Evolutionary conservation across 2,888 invertebrate genomes (phyloP).

Genomic region (Anticlea derivata): DNA sequence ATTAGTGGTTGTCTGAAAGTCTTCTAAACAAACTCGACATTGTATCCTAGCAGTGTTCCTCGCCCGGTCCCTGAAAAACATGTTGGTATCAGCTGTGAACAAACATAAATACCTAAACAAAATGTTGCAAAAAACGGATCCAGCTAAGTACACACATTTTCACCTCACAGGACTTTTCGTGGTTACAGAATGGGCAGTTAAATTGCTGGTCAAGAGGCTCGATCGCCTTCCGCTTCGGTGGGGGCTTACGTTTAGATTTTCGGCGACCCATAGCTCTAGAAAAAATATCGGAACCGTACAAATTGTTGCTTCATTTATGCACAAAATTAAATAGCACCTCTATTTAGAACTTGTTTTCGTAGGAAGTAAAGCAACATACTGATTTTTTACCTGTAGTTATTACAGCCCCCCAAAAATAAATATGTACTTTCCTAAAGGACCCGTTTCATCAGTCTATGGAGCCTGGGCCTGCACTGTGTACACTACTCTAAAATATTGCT

Average conservation of each 20-base stretch:
- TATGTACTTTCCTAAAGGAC: no score
- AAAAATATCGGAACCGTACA: background rate
- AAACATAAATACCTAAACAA: background rate
- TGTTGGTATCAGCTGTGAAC: background rate
- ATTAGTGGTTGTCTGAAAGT: slow-evolving; percentile 98
- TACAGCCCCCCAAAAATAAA: no score
- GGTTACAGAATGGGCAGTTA: slow-evolving; percentile 99
- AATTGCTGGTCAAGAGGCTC: slow-evolving; percentile 97
- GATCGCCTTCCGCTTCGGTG: slow-evolving; percentile 95
- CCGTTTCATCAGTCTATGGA: no score
- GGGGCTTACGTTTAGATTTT: slow-evolving; percentile 99
- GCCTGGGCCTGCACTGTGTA: no score
- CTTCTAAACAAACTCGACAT: slow-evolving; percentile 97
- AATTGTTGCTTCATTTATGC: no score
- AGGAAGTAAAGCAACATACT: no score
- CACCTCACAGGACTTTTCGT: slow-evolving; percentile 99
- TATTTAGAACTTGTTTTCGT: no score
- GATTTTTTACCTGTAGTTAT: no score
- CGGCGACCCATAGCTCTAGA: slow-evolving; percentile 92
- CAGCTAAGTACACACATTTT: slow-evolving; percentile 92
- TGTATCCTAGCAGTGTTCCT: slow-evolving; percentile 97
- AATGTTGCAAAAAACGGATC: background rate
- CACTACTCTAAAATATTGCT: no score
- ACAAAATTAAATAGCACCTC: no score
- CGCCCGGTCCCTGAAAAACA: slow-evolving; percentile 92